Base-by-base conservation (phyloP, 1,140 invertebrate genomes). In the Zaprionus vittiger region DNA sequence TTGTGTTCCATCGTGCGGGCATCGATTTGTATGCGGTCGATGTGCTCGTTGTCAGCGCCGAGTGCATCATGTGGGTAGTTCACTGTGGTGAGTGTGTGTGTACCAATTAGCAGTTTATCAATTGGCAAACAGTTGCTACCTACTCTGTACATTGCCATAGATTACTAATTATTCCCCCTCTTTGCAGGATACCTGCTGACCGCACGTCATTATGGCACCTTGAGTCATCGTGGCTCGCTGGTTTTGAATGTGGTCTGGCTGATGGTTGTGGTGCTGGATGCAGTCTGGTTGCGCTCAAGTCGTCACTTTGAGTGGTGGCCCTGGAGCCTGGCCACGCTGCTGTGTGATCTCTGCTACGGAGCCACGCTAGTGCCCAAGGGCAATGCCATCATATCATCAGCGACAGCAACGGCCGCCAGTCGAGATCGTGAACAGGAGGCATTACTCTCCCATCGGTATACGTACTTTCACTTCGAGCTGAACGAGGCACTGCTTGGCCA, bases 51-150 rank as follows among this genome's bases (percentile, higher is more conserved):
- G 94, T 95, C 55, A 94, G 94, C 54, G 93, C 96, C 28, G 94
- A 96, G 91, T 95, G 94, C 80, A 91, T 97, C 71, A 94, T 96
- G 71, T 98, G 97, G 97, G 92, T 96, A 28, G 93, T 97, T 15
- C 97, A 98, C 93, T 95, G 96, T 78, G 94, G 92, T 92, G 77
- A 80, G 92, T 77, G 37, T 9, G 31, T 11, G 31, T 31, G 31
- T 31, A 4, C n/a, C 41, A n/a, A 44, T 44, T 44, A 44, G 37
- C 37, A 38, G 37, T 5, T 38, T 38, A 14, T 38, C 37, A 38
- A 38, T 38, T 38, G 37, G 7, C 14, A 38, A 38, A 38, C 37
- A 38, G 37, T 15, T 38, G 37, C 37, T 38, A 4, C 9, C 2
- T 11, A 1, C 28, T 6, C 28, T 28, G 28, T 2, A 7, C 1